These are phyloP conservation scores for Lagenorhynchus albirostris DNA, from an alignment of 2,113 vertebrate species.

Conservation along the genomic window DNA sequence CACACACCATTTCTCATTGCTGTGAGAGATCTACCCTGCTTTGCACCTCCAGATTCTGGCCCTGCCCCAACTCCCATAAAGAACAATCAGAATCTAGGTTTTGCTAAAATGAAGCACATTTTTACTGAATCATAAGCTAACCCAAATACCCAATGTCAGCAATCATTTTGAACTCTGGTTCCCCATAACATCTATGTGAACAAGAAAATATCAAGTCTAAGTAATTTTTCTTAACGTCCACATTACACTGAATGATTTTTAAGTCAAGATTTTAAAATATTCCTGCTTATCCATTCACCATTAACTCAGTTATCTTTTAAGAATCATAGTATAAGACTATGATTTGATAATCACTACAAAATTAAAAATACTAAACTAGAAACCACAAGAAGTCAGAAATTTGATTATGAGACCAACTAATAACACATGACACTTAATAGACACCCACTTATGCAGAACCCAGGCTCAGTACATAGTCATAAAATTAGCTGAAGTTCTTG, in stretches of 20 bases:
- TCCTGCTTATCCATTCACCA: not conserved
- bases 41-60: not conserved
- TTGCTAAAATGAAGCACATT: constrained; percentile 1
- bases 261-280: not conserved
- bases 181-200: not conserved
- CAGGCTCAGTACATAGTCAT: not conserved
- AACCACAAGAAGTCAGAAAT: not conserved
- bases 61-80: not conserved
- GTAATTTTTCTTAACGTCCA: not conserved
- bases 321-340: not conserved
- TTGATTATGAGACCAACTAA: constrained; percentile 18
- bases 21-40: not conserved
- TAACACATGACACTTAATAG: not conserved
- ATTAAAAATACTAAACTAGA: constrained; percentile 9
- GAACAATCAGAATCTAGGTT: not conserved
- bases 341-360: not conserved
- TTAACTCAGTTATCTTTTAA: not conserved
- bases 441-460: not conserved
- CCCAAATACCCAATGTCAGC: not conserved
- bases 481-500: not conserved
- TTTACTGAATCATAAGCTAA: not conserved
- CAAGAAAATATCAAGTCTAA: constrained; percentile 27
- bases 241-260: not conserved
- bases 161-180: constrained; percentile 2
- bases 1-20: not conserved